Evolutionary conservation across 2,113 vertebrate genomes (phyloP).

Genomic region (Emydocephalus ijimae): DNA sequence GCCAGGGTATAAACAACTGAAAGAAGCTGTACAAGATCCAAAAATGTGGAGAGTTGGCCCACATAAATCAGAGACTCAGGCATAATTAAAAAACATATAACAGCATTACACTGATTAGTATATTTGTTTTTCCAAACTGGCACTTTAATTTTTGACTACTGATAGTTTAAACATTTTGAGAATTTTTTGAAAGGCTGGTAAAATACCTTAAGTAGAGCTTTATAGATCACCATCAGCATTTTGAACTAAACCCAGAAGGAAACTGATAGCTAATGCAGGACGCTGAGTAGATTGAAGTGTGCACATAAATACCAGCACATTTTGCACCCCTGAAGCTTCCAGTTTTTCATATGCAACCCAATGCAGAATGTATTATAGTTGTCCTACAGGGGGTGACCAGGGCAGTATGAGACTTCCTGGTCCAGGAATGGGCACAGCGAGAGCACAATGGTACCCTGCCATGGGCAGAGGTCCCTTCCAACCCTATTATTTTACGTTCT

Average conservation of each 20-base stretch:
- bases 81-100: background rate
- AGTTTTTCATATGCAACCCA: background rate
- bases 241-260: background rate
- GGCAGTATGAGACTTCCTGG: background rate
- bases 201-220: background rate
- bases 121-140: background rate
- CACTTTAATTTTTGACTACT: background rate
- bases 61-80: background rate
- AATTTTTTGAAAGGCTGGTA: background rate
- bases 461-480: background rate
- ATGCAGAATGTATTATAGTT: background rate
- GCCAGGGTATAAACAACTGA: background rate
- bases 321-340: background rate
- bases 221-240: background rate
- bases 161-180: background rate
- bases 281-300: background rate
- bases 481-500: background rate
- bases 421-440: background rate
- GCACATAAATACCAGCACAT: background rate
- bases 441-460: background rate
- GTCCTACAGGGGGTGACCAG: background rate
- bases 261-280: background rate
- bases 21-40: background rate
- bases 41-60: background rate
- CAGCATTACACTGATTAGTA: background rate